Evolutionary conservation across 2,113 vertebrate species (phyloP), one percentile per base, ranked within the genome.

Genomic region (Burhinus oedicnemus): DNA sequence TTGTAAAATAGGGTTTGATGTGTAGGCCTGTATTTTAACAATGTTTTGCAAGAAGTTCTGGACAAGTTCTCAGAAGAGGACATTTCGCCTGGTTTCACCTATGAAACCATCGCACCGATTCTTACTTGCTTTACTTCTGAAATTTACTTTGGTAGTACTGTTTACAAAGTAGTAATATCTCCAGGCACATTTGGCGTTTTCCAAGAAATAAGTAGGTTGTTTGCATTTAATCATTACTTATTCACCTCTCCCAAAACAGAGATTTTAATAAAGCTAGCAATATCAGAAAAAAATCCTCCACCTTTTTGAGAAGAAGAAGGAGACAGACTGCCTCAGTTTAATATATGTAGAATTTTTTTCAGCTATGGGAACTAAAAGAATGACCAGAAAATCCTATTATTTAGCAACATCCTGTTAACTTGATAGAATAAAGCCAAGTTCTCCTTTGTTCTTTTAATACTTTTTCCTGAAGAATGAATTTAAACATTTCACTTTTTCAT

Each of bases 181-280:
- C 30, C 65, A 77, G 49, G 82, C 21, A 10, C 72, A 72, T 89
- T 95, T 87, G 62, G 45, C 74, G 32, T 52, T 87, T 89, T 91
- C 49, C 83, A 93, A 66, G 36, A 95, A 96, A 52, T 71, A 91
- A 81, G 32, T 40, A 80, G 70, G 60, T 74, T 60, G 55, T 60
- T 96, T 93, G 42, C 69, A 89, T 97, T 92, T 93, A 86, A 80
- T 72, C 32, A 32, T 49, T 78, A 40, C 29, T 92, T 94, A 68
- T 80, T 62, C 15, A 69, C 12, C 21, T 91, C 58, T 89, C 40
- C 80, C 80, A 74, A 96, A 94, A 97, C 5, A 68, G 86, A 97
- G 90, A 82, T 78, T 87, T 95, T 95, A 92, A 95, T 95, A 96
- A 95, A 96, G 80, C n/a, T 45, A 91, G 66, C 15, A 75, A 42